phyloP scores from a whole-genome alignment of 2,888 invertebrate species.

The Latheticus oryzae region DNA sequence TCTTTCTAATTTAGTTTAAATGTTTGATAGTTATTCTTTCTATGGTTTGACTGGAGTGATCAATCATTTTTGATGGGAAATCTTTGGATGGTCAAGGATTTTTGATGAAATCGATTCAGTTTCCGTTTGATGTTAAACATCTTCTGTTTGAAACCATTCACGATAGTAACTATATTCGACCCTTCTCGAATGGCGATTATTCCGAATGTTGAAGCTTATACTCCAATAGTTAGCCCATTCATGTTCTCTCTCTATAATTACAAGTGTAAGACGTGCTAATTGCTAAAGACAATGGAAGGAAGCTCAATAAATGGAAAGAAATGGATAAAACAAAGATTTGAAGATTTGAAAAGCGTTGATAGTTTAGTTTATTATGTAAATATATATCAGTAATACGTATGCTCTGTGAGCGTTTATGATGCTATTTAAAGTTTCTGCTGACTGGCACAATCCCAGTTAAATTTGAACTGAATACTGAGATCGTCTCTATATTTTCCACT shows the following conservation, averaged over 20 bases:
- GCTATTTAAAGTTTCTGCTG: slow-evolving; percentile 39
- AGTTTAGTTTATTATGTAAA: slow-evolving; percentile 38
- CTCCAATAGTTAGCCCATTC: neutral
- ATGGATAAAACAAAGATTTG: slow-evolving; percentile 6
- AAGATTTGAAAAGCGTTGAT: slow-evolving; percentile 14
- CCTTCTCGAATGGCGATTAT: slow-evolving; percentile 10
- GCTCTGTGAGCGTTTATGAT: slow-evolving; percentile 41
- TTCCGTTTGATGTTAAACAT: slow-evolving; percentile 18
- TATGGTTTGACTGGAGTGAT: too few species aligned
- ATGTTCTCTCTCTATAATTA: slow-evolving; percentile 5
- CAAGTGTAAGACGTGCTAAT: slow-evolving; percentile 2
- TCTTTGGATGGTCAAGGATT: slow-evolving; percentile 16
- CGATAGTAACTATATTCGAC: slow-evolving; percentile 8
- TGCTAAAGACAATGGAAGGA: neutral
- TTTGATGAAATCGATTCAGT: slow-evolving; percentile 19
- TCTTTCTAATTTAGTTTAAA: too few species aligned
- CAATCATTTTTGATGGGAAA: slow-evolving; percentile 10
- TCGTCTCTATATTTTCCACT: slow-evolving; percentile 42
- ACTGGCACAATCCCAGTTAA: slow-evolving; percentile 40
- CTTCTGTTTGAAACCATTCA: slow-evolving; percentile 5
- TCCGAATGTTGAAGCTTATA: slow-evolving; percentile 1
- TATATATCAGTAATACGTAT: slow-evolving; percentile 37
- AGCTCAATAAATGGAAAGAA: slow-evolving; percentile 1
- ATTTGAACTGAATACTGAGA: slow-evolving; percentile 33
- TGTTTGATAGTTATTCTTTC: too few species aligned